Conservation (phyloP, 2,797 vertebrate genomes). For the Falco cherrug region DNA sequence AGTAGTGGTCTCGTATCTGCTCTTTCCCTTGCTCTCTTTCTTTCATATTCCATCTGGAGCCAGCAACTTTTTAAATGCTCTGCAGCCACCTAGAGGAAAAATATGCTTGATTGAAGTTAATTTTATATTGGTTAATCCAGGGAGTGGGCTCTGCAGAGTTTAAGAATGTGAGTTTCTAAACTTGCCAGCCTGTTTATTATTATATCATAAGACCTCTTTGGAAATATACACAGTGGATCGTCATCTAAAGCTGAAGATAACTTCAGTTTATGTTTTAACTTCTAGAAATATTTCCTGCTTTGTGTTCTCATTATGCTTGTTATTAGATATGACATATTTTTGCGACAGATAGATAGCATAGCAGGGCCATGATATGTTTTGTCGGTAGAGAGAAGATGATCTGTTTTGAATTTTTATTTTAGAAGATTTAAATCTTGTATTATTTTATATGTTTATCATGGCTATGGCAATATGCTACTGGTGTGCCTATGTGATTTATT, state of each 20-base stretch:
- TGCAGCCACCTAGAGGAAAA: slow-evolving; percentile 60
- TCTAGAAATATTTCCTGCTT: slow-evolving; percentile 19
- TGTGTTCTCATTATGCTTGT: neutral
- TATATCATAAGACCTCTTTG: slow-evolving; percentile 53
- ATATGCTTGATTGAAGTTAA: neutral
- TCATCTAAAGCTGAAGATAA: slow-evolving; percentile 55
- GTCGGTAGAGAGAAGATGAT: neutral
- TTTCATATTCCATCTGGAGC: neutral
- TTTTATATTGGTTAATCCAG: slow-evolving; percentile 2
- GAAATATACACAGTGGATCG: slow-evolving; percentile 45
- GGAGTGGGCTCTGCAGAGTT: neutral
- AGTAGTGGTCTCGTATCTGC: neutral
- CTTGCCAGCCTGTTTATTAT: slow-evolving; percentile 58
- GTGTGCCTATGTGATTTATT: neutral
- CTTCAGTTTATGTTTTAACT: slow-evolving; percentile 49
- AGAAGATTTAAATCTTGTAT: neutral
- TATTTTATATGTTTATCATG: neutral
- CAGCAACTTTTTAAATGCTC: slow-evolving; percentile 38
- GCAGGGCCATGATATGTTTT: neutral
- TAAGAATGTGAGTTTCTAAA: slow-evolving; percentile 53
- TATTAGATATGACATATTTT: slow-evolving; percentile 36
- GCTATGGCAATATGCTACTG: neutral
- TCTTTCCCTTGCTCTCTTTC: neutral
- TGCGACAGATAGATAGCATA: slow-evolving; percentile 3
- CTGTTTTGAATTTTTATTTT: slow-evolving; percentile 3